Conservation (phyloP, 2,797 vertebrate genomes). For the Champsocephalus esox region DNA sequence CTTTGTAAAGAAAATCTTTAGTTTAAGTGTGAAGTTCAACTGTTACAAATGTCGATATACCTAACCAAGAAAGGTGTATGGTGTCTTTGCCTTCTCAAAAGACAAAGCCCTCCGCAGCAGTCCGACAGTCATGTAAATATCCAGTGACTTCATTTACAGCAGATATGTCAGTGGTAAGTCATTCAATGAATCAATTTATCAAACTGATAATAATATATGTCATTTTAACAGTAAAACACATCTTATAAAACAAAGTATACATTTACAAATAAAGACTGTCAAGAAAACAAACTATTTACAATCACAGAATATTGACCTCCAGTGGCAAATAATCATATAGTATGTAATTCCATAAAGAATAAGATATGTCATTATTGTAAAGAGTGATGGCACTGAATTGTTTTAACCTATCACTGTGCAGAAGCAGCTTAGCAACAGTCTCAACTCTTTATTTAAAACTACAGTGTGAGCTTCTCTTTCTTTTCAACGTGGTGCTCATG, state of each 20-base stretch:
- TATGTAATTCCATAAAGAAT: conserved; percentile 35
- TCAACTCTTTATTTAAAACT: conserved; percentile 17
- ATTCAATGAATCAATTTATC: conserved; percentile 5
- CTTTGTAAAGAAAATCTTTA: background rate
- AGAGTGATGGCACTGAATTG: conserved; percentile 75
- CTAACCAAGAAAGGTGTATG: background rate
- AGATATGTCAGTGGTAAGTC: conserved; percentile 28
- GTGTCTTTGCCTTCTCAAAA: background rate
- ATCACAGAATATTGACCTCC: conserved; percentile 68
- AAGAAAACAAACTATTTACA: conserved; percentile 65
- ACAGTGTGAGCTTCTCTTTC: conserved; percentile 2
- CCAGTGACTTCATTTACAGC: conserved; percentile 20
- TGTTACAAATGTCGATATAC: background rate
- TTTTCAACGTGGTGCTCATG: background rate
- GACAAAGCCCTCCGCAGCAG: conserved; percentile 9
- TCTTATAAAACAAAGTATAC: conserved; percentile 55
- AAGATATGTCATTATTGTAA: conserved; percentile 49
- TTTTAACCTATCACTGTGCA: conserved; percentile 35
- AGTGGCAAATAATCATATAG: conserved; percentile 59
- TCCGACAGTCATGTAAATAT: background rate
- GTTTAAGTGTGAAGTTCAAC: background rate
- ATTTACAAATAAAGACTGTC: conserved; percentile 59
- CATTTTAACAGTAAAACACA: conserved; percentile 20
- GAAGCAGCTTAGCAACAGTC: background rate
- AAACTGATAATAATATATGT: background rate